Base-by-base conservation (phyloP, 2,113 vertebrate genomes). In the Rhegmatorhina hoffmannsi region DNA sequence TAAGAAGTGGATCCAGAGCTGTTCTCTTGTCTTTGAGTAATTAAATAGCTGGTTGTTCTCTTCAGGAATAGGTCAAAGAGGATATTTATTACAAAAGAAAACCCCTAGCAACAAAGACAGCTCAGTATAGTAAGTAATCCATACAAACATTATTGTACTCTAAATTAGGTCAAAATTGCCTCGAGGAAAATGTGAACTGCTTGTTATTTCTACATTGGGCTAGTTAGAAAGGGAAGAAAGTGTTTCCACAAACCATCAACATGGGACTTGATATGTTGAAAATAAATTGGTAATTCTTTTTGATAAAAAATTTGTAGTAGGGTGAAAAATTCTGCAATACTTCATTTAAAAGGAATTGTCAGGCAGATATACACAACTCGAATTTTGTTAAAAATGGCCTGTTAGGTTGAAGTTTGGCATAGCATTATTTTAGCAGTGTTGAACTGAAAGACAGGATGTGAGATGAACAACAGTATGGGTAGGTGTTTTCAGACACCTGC, bases 221-320 rank as follows among this genome's bases (percentile, higher is more conserved):
- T 60, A 63, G 13, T 62, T 78, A 85, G 43, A 87, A 82, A 89
- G 11, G 7, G 24, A 87, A 81, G 34, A 68, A 92, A 63, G 5
- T 47, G 8, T 81, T 94, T 90, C 68, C 29, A 78, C 60, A 87
- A 82, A 18, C 44, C 31, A 70, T 74, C 50, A 87, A 40, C 28
- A 24, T 80, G 24, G 19, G 11, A 47, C 44, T 74, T 23, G 36
- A 63, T 67, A 49, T 33, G 24, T n/a, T 88, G 87, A 59, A 55
- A 77, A 78, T 75, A 89, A 89, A 94, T 94, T n/a, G 63, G 56
- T 74, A 78, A 67, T 24, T 66, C 36, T 76, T 92, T 75, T 56
- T 94, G 25, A 55, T 63, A 52, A 13, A 78, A 63, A 59, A 7
- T 28, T 87, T 74, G 23, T 33, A n/a, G 23, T 28, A 80, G 23